These are phyloP conservation scores for Dendrolimus punctatus DNA, from an alignment of 1,140 invertebrate genomes.

Conservation along the genomic window DNA sequence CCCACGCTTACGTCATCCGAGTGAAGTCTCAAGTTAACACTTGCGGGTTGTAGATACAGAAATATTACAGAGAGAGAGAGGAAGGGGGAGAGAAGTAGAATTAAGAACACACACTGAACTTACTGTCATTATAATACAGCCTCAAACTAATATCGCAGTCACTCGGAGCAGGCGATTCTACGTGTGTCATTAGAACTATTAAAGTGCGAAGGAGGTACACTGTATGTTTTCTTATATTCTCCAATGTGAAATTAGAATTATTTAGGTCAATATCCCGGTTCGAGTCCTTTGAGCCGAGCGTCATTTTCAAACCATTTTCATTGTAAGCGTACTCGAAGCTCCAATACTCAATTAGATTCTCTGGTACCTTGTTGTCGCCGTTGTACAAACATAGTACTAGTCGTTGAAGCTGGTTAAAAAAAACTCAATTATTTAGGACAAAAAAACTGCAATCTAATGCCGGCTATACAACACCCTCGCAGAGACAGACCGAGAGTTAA, in stretches of 20 bases:
- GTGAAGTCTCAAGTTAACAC: no score
- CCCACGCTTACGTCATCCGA: no score
- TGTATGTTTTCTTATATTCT: slow-evolving; percentile 32
- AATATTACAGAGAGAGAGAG: no score
- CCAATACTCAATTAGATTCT: slow-evolving; percentile 49
- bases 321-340: slow-evolving; percentile 49
- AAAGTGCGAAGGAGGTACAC: slow-evolving; percentile 30
- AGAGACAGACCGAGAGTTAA: no score
- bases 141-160: slow-evolving; percentile 40
- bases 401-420: slow-evolving; percentile 40
- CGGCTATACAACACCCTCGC: no score
- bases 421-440: neutral
- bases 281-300: slow-evolving; percentile 24
- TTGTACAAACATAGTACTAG: slow-evolving; percentile 53
- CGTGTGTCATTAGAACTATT: slow-evolving; percentile 33
- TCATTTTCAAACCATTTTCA: slow-evolving; percentile 32
- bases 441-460: no score
- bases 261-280: slow-evolving; percentile 12
- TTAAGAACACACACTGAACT: slow-evolving; percentile 6
- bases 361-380: slow-evolving; percentile 24
- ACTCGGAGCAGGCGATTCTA: slow-evolving; percentile 18
- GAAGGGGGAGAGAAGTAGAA: no score
- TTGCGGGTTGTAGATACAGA: no score
- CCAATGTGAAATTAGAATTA: slow-evolving; percentile 24
- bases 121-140: slow-evolving; percentile 54